Evolutionary conservation across 2,113 vertebrate species (phyloP).

Genomic region (Oplegnathus fasciatus): DNA sequence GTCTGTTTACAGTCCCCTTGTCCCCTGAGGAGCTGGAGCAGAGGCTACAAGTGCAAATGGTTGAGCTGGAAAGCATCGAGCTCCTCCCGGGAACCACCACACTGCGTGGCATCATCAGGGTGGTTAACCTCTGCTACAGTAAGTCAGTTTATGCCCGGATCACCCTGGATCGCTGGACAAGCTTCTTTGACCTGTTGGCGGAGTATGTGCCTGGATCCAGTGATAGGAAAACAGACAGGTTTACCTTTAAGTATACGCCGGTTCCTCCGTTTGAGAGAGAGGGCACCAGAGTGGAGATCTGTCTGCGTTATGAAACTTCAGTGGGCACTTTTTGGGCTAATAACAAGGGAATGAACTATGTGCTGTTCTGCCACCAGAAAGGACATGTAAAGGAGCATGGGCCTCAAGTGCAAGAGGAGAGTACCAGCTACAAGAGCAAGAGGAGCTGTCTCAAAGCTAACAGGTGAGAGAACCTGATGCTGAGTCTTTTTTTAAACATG

Average conservation of each 20-base stretch:
- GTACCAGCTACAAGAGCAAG: constrained; percentile 81
- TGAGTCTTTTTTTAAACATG: constrained; percentile 44
- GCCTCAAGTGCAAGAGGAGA: constrained; percentile 86
- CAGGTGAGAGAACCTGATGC: constrained; percentile 85
- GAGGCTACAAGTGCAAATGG: constrained; percentile 88
- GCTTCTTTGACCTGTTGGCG: constrained; percentile 90
- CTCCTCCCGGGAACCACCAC: constrained; percentile 86
- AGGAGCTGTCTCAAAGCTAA: constrained; percentile 93
- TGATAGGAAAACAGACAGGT: constrained; percentile 91
- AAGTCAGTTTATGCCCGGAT: constrained; percentile 91
- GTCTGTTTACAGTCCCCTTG: constrained; percentile 87
- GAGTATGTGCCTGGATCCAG: constrained; percentile 94
- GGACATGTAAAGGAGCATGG: constrained; percentile 63
- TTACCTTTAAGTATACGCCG: constrained; percentile 90
- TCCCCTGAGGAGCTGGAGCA: constrained; percentile 87
- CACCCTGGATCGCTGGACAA: constrained; percentile 90
- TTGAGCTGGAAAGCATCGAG: constrained; percentile 89
- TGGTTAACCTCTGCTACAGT: constrained; percentile 92
- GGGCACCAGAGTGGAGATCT: constrained; percentile 91
- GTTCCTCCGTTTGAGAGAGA: constrained; percentile 88
- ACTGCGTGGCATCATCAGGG: constrained; percentile 90
- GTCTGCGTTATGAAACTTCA: constrained; percentile 92
- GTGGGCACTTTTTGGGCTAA: constrained; percentile 94
- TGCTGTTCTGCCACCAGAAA: constrained; percentile 90
- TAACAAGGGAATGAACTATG: constrained; percentile 91